Conservation (phyloP, 2,113 vertebrate species). For the Trematomus loennbergii region DNA sequence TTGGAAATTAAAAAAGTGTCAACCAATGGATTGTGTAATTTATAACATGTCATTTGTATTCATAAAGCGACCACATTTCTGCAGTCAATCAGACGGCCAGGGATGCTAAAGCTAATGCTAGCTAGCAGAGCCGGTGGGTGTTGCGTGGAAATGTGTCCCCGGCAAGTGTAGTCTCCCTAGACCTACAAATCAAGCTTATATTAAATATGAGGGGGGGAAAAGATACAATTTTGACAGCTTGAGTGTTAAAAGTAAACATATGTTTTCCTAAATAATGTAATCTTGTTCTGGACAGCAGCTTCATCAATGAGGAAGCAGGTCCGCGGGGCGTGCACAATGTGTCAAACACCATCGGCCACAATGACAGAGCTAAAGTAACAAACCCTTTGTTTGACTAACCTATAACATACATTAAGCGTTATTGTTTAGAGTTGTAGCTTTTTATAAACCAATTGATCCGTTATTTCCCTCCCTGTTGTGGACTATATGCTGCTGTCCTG, state of each 20-base stretch:
- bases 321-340: neutral
- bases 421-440: rapidly evolving
- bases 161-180: neutral
- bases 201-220: rapidly evolving
- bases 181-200: rapidly evolving
- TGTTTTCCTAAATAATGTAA: neutral
- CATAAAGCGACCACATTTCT: no score
- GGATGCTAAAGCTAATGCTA: constrained; percentile 32
- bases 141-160: neutral
- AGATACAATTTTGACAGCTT: neutral
- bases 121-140: constrained; percentile 16
- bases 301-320: neutral
- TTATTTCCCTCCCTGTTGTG: neutral
- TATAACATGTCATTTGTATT: no score
- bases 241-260: neutral
- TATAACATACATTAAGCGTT: neutral
- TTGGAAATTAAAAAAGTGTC: no score
- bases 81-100: constrained; percentile 4
- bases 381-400: neutral
- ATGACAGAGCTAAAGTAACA: neutral
- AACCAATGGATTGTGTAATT: no score
- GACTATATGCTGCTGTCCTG: constrained; percentile 2
- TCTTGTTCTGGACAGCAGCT: neutral
- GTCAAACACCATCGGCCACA: constrained; percentile 1
- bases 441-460: rapidly evolving